phyloP scores from a whole-genome alignment of 1,140 invertebrate species.

The Dolichoris vasculosae region DNA sequence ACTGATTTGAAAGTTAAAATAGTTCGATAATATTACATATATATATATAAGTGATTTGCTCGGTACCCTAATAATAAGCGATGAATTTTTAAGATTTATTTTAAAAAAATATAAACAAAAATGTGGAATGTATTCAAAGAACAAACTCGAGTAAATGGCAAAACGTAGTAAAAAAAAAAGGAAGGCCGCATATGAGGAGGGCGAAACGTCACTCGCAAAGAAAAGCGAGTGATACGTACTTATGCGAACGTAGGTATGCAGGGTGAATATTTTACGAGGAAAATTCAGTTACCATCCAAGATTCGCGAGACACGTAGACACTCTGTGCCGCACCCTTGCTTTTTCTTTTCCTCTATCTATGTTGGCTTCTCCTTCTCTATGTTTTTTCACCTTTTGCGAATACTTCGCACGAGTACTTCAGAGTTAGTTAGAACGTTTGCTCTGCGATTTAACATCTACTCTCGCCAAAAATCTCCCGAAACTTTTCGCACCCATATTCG shows the following conservation, averaged over 20 bases:
- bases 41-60: too few species aligned
- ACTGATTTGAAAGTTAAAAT: too few species aligned
- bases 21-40: too few species aligned
- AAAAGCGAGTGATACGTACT: slow-evolving; percentile 67
- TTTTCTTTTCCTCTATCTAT: slow-evolving; percentile 40
- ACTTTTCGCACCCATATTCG: slow-evolving; percentile 25
- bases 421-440: slow-evolving; percentile 73
- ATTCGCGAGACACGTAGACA: slow-evolving; percentile 70
- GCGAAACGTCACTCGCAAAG: slow-evolving; percentile 49
- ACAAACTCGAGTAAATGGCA: slow-evolving; percentile 45
- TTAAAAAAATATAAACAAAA: slow-evolving; percentile 37
- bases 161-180: too few species aligned
- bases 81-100: not conserved
- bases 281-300: slow-evolving; percentile 72
- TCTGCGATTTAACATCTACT: slow-evolving; percentile 68
- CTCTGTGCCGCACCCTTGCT: slow-evolving; percentile 51
- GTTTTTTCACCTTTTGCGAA: slow-evolving; percentile 54
- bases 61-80: not conserved
- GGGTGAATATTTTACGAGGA: slow-evolving; percentile 73
- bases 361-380: slow-evolving; percentile 25
- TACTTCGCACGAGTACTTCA: slow-evolving; percentile 68
- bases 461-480: slow-evolving; percentile 56
- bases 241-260: slow-evolving; percentile 64
- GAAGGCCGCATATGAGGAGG: slow-evolving; percentile 26
- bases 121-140: not conserved